Base-by-base conservation (phyloP, 2,888 invertebrate species). In the Antitype chi region DNA sequence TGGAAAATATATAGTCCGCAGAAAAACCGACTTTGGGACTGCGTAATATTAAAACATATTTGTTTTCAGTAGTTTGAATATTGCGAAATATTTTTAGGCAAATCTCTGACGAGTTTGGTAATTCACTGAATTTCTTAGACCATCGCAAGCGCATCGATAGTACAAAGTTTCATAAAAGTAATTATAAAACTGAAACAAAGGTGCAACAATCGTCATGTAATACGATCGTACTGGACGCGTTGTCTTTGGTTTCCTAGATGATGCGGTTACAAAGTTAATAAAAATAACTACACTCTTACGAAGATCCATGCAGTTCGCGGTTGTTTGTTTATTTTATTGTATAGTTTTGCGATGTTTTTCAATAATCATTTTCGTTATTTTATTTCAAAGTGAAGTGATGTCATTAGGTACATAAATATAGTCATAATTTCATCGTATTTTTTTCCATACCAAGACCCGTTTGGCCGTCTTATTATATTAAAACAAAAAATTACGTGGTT, bases 231-330 rank as follows among this genome's bases (percentile, higher is more conserved):
- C 25, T 60, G 2, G 63, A 38, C 55, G 52, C n/a, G 53, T 43
- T 60, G 57, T 79, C 59, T 79, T 52, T 64, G 53, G 57, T 78
- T 73, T 76, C 76, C 25, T 66, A 68, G 47, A 59, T 62, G 47
- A 74, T 84, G 82, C 69, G 83, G 85, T 84, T 82, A 74, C 78
- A 70, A 49, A 71, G 70, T 20, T 17, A 57, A 82, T 78, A 74
- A 85, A 85, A 84, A 82, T 77, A 77, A 72, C 52, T 49, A 62
- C 38, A 69, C 57, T 77, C 28, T 70, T 53, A 55, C 25, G n/a
- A 43, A 59, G 63, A 66, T 71, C 13, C 62, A 47, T 57, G 20
- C 64, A 32, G 25, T 28, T 38, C 6, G 60, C 8, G 28, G 57
- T 69, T 57, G 52, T 49, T 28, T 80, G 60, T 28, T 20, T 60